Evolutionary conservation across 2,888 invertebrate genomes (phyloP).

Genomic region (Oconnorella tubifera): DNA sequence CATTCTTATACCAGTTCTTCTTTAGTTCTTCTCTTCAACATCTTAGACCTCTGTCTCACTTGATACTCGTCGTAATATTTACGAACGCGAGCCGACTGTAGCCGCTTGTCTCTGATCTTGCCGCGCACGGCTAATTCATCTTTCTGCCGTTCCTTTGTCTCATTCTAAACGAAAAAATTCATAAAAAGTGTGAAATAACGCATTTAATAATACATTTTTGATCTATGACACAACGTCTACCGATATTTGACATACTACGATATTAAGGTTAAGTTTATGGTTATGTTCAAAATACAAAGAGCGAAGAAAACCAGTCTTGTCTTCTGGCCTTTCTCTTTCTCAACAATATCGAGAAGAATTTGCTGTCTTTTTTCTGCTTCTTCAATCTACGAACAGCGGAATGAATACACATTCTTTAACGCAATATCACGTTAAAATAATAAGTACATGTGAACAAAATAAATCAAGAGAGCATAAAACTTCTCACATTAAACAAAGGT

Average conservation of each 20-base stretch:
- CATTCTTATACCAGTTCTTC: conserved; percentile 51
- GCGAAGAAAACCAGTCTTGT: conserved; percentile 50
- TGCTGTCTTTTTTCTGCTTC: conserved; percentile 51
- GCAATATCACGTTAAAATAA: too few species aligned
- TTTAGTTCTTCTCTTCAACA: conserved; percentile 50
- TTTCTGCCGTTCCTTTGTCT: conserved; percentile 45
- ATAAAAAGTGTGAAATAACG: background rate
- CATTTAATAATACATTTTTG: too few species aligned
- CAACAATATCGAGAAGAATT: conserved; percentile 49
- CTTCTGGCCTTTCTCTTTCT: conserved; percentile 50
- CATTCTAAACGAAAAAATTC: conserved; percentile 41
- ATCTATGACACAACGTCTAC: too few species aligned
- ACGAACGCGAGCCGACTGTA: conserved; percentile 49
- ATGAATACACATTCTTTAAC: too few species aligned
- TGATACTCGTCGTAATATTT: conserved; percentile 55
- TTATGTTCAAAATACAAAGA: too few species aligned
- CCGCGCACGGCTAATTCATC: conserved; percentile 44
- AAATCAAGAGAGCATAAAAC: too few species aligned
- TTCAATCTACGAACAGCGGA: conserved; percentile 48
- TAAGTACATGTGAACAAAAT: too few species aligned
- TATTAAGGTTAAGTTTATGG: too few species aligned
- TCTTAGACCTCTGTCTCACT: conserved; percentile 48
- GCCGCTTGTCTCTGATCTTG: conserved; percentile 48
- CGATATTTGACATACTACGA: too few species aligned
- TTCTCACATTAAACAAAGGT: too few species aligned